These are phyloP conservation scores for Drosophila neocordata DNA, from an alignment of 1,140 invertebrate genomes.

Conservation along the genomic window DNA sequence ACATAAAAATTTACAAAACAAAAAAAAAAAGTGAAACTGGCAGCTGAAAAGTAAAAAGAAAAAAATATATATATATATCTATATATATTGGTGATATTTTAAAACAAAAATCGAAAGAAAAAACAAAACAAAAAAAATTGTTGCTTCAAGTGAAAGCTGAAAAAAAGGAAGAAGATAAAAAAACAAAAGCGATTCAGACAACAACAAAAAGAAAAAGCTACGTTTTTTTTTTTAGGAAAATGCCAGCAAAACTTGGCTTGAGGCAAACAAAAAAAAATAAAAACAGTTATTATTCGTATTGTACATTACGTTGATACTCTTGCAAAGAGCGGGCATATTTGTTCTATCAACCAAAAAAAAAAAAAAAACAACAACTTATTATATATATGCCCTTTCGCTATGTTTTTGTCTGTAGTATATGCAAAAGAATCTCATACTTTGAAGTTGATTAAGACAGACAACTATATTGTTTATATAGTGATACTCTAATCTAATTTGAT, in stretches of 20 bases:
- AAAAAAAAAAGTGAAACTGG: constrained; percentile 58
- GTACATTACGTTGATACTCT: background rate
- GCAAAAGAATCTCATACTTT: too few species aligned
- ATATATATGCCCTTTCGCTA: background rate
- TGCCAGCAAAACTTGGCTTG: background rate
- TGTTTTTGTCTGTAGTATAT: background rate
- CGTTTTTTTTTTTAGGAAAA: background rate
- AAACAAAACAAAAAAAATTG: constrained; percentile 34
- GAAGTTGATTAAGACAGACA: too few species aligned
- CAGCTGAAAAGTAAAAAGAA: constrained; percentile 55
- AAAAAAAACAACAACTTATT: too few species aligned
- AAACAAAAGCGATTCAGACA: constrained; percentile 29
- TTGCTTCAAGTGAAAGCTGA: constrained; percentile 28
- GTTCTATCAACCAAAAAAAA: background rate
- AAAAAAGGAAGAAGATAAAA: constrained; percentile 29
- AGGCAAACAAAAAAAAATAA: background rate
- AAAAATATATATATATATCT: constrained; percentile 28
- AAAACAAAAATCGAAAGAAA: constrained; percentile 44
- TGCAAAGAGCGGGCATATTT: background rate
- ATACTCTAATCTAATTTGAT: background rate
- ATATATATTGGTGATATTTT: constrained; percentile 75
- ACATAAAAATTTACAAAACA: constrained; percentile 44
- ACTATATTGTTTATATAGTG: too few species aligned
- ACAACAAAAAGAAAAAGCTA: constrained; percentile 57
- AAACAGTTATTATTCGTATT: background rate